Evolutionary conservation across 2,888 invertebrate species (phyloP).

Genomic region (Drepana falcataria): DNA sequence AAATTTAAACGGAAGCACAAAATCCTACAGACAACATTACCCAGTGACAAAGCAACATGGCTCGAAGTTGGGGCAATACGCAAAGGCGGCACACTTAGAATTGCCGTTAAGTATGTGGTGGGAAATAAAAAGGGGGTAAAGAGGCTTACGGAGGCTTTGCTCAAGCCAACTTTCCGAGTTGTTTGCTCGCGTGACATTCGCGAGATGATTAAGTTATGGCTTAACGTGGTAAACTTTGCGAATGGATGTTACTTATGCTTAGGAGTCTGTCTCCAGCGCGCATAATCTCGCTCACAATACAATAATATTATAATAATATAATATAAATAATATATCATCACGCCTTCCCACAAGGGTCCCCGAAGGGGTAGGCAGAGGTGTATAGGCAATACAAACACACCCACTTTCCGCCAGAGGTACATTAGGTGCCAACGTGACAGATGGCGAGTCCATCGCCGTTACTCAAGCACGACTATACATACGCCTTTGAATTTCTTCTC

Average conservation of each 20-base stretch:
- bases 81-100: constrained; percentile 43
- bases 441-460: too few species aligned
- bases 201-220: constrained; percentile 60
- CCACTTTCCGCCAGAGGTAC: too few species aligned
- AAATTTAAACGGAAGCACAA: not conserved
- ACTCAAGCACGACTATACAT: too few species aligned
- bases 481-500: too few species aligned
- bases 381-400: too few species aligned
- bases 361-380: too few species aligned
- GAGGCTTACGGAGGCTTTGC: constrained; percentile 65
- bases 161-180: constrained; percentile 51
- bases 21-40: not conserved
- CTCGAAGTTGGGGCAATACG: constrained; percentile 38
- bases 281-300: too few species aligned
- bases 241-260: constrained; percentile 11
- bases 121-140: constrained; percentile 62
- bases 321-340: too few species aligned
- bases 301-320: too few species aligned
- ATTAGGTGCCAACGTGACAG: too few species aligned
- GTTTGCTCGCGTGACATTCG: constrained; percentile 60
- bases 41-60: constrained; percentile 13
- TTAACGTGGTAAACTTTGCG: constrained; percentile 39
- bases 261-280: not conserved
- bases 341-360: too few species aligned
- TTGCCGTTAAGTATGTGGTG: constrained; percentile 71